These are phyloP conservation scores for Antheraea mylitta DNA, from an alignment of 1,140 invertebrate species.

Conservation along the genomic window DNA sequence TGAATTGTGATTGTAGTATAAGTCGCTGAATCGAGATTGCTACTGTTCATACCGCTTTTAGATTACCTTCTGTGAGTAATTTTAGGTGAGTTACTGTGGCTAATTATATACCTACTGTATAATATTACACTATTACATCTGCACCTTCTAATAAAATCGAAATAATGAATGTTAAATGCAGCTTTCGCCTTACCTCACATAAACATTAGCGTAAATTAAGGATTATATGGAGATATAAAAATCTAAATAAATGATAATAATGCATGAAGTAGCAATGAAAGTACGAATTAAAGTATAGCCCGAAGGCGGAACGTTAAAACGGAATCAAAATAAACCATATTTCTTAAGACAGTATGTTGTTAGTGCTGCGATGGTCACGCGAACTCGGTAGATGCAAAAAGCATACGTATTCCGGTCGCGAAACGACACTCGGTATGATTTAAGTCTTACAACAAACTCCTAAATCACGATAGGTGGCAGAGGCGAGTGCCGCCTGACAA, in stretches of 20 bases:
- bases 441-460: constrained; percentile 44
- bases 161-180: constrained; percentile 15
- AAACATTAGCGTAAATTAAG: constrained; percentile 10
- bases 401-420: constrained; percentile 46
- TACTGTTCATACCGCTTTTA: constrained; percentile 65
- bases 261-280: background rate
- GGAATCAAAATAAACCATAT: constrained; percentile 47
- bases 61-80: constrained; percentile 54
- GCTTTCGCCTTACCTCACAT: constrained; percentile 4
- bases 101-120: constrained; percentile 25
- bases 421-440: constrained; percentile 56
- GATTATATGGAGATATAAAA: background rate
- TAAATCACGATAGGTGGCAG: constrained; percentile 62
- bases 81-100: constrained; percentile 57
- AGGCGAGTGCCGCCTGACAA: constrained; percentile 51
- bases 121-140: constrained; percentile 6
- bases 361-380: constrained; percentile 34
- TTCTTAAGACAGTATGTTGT: constrained; percentile 28
- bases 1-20: constrained; percentile 78
- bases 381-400: constrained; percentile 40
- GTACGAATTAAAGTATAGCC: constrained; percentile 24
- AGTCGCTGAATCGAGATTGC: constrained; percentile 64
- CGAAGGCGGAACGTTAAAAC: constrained; percentile 27
- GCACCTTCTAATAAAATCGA: constrained; percentile 11
- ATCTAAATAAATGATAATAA: constrained; percentile 10